phyloP scores from a whole-genome alignment of 2,113 vertebrate species.

The Phaetusa simplex region DNA sequence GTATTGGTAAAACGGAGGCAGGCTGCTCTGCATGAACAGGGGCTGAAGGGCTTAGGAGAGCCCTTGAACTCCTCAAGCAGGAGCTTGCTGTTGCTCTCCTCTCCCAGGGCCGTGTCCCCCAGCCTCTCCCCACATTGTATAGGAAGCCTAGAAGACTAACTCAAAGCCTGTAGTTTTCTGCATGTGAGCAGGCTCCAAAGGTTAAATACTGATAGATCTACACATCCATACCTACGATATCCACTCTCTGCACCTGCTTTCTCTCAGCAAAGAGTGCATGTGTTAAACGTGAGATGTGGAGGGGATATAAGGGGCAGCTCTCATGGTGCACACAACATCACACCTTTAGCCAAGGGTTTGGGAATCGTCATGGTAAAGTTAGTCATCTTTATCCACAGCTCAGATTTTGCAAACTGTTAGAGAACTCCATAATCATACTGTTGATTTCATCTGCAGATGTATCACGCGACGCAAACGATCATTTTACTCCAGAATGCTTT shows the following conservation, averaged over 20 bases:
- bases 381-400: not conserved
- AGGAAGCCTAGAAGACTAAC: not conserved
- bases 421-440: not conserved
- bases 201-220: not conserved
- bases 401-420: not conserved
- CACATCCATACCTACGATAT: not conserved
- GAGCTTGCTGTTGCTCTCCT: not conserved
- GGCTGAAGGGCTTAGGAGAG: not conserved
- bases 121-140: not conserved
- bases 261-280: not conserved
- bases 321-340: fast-evolving
- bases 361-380: not conserved
- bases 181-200: not conserved
- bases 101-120: not conserved
- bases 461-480: not conserved
- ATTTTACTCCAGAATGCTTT: not conserved
- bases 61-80: not conserved
- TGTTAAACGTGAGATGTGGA: not conserved
- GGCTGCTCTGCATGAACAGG: not conserved
- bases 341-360: not conserved
- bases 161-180: not conserved
- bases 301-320: not conserved
- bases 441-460: not conserved
- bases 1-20: not conserved
- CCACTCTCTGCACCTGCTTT: not conserved